A percentile compares a stretch with the other conserved stretches of the same genome.
phyloP scores from a whole-genome alignment of 2,113 vertebrate genomes.

The Thalassoma bifasciatum region DNA sequence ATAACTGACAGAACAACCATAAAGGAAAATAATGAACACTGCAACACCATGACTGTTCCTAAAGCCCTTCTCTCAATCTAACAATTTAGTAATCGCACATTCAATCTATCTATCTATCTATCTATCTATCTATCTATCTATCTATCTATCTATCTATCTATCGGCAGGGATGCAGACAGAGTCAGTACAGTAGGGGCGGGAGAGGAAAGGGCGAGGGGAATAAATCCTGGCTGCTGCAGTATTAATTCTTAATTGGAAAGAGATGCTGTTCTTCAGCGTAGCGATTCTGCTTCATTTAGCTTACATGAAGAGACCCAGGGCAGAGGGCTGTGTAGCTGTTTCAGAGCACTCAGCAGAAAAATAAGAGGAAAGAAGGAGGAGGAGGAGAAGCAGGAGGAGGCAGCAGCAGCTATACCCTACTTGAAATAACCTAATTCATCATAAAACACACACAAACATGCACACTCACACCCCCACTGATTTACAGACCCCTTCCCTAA shows the following conservation, averaged over 20 bases:
- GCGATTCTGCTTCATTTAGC: constrained; percentile 70
- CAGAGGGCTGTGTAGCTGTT: constrained; percentile 54
- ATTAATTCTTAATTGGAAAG: constrained; percentile 77
- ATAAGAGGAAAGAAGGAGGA: constrained; percentile 29
- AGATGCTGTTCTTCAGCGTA: constrained; percentile 65
- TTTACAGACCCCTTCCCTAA: constrained; percentile 54
- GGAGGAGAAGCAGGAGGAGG: constrained; percentile 38
- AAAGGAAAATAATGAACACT: neutral
- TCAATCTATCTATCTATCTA: constrained; percentile 25
- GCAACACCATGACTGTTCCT: neutral
- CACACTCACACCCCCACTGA: constrained; percentile 27
- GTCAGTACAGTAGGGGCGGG: constrained; percentile 51
- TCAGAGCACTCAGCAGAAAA: constrained; percentile 72
- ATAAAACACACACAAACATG: constrained; percentile 51
- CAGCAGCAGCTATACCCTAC: constrained; percentile 32
- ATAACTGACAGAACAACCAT: neutral
- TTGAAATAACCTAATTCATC: constrained; percentile 73
- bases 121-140: constrained; percentile 22
- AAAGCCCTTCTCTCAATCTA: neutral
- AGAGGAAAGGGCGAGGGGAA: constrained; percentile 49
- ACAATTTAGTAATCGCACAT: neutral
- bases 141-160: constrained; percentile 32
- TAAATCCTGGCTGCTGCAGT: constrained; percentile 72
- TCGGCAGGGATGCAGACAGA: constrained; percentile 35
- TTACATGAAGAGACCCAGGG: constrained; percentile 62